A percentile compares a stretch with the other conserved stretches of the same genome.
These are phyloP conservation scores for Leptopilina boulardi DNA, from an alignment of 1,140 invertebrate genomes.

Conservation along the genomic window DNA sequence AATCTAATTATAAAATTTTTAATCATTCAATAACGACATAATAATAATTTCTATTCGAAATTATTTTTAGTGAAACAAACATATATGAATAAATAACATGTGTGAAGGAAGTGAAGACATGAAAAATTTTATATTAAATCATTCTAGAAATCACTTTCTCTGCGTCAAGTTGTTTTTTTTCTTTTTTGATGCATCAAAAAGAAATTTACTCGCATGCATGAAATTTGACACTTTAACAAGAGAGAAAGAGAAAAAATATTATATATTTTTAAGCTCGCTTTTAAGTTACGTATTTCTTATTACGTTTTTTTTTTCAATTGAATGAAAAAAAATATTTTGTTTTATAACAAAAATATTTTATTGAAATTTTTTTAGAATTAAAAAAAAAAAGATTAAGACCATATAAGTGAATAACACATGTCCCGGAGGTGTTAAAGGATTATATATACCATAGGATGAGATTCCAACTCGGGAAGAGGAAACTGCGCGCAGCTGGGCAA, in stretches of 20 bases:
- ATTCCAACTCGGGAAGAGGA: neutral
- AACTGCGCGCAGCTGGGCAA: neutral
- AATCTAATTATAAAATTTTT: neutral
- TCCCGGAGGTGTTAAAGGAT: neutral
- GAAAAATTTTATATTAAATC: neutral
- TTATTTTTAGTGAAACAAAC: constrained; percentile 1
- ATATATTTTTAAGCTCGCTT: neutral
- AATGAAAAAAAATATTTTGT: too few relatives aligned
- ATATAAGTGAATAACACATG: too few relatives aligned
- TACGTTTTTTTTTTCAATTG: too few relatives aligned
- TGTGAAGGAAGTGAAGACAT: neutral
- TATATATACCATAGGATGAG: neutral
- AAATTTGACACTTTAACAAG: neutral
- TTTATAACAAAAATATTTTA: too few relatives aligned
- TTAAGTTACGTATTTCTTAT: too few relatives aligned
- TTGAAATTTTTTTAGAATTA: too few relatives aligned
- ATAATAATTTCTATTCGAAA: neutral
- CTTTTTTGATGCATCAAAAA: neutral
- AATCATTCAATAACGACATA: neutral
- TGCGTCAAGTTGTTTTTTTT: too few relatives aligned
- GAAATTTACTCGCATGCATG: neutral
- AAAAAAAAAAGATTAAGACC: too few relatives aligned
- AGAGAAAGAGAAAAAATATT: too few relatives aligned
- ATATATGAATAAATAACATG: neutral
- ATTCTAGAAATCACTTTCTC: neutral